Evolutionary conservation across 2,113 vertebrate genomes (phyloP), one percentile per base, ranked within the genome.

Genomic region (Hypomesus transpacificus): DNA sequence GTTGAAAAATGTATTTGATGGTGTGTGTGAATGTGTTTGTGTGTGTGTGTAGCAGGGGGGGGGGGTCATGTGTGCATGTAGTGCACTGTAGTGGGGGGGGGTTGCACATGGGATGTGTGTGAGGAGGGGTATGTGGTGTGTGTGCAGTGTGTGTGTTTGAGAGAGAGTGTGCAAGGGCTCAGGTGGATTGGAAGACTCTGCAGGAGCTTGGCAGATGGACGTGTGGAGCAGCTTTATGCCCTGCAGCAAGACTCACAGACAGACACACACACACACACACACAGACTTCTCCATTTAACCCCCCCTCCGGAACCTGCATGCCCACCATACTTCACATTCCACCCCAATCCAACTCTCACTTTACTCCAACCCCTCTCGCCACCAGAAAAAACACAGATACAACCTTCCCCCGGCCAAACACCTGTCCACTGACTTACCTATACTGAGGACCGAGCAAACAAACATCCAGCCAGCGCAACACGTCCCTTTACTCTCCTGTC

Each of bases 191-290:
- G 76, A 46, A 62, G 71, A 80, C 70, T 79, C 69, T 71, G 67
- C 68, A 82, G 84, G 87, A 88, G 69, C 80, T 85, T 75, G 75
- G 84, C 90, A 91, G 90, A 92, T 92, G 90, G 90, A 90, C 81
- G 83, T 84, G 88, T 86, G 89, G 84, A 90, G 87, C 88, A 89
- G 88, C 85, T 87, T 87, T 83, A 67, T 82, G 73, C 82, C 91
- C 89, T 85, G 82, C 89, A 90, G 89, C 86, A 77, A 18, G 46
- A 31, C 61, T 31, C 51, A 59, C 72, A 56, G 53, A 56, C 34
- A 52, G 39, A 51, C 7, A 13, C n/a, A 31, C 1, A 60, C 69
- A 57, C 60, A 51, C n/a, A 54, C 63, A 59, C 53, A 57, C 52
- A 61, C 82, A 66, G 24, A 26, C 24, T 26, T 26, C 24, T 26